Evolutionary conservation across 1,140 invertebrate genomes (phyloP).

Genomic region (Drosophila athabasca): DNA sequence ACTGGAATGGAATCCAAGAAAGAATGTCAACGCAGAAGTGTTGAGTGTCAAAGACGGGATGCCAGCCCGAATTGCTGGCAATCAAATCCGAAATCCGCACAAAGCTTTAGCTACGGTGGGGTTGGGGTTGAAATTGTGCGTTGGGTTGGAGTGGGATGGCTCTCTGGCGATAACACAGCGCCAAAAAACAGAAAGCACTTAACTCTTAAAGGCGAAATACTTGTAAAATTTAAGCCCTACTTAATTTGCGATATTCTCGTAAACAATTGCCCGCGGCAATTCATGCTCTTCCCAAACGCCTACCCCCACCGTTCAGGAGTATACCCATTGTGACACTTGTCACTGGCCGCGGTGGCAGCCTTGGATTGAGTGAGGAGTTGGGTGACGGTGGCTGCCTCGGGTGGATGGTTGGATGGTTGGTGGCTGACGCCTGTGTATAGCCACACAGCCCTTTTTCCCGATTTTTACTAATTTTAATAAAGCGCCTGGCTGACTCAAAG

Average conservation of each 20-base stretch:
- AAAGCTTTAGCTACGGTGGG: slow-evolving; percentile 1
- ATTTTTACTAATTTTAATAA: slow-evolving; percentile 82
- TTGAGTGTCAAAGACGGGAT: slow-evolving; percentile 52
- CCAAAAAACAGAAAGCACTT: slow-evolving; percentile 70
- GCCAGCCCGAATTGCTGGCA: slow-evolving; percentile 44
- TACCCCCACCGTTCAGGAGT: neutral
- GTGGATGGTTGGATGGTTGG: slow-evolving; percentile 9
- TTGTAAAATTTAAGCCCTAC: slow-evolving; percentile 81
- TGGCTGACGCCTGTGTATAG: neutral
- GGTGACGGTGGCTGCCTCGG: slow-evolving; percentile 14
- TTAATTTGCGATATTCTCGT: slow-evolving; percentile 80
- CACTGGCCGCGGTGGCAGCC: slow-evolving; percentile 34
- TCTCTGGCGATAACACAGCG: slow-evolving; percentile 9
- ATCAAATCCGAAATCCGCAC: slow-evolving; percentile 47
- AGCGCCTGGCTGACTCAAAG: slow-evolving; percentile 45
- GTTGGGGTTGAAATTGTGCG: neutral
- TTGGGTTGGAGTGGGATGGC: neutral
- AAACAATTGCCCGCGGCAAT: slow-evolving; percentile 71
- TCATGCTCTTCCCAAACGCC: neutral
- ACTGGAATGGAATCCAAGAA: slow-evolving; percentile 26
- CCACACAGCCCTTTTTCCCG: slow-evolving; percentile 32
- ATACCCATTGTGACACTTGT: slow-evolving; percentile 60
- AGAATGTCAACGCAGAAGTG: slow-evolving; percentile 53
- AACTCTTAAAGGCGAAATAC: slow-evolving; percentile 81
- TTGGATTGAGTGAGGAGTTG: neutral